A percentile compares a stretch with the other conserved stretches of the same genome.
Conservation (phyloP, 2,113 vertebrate genomes). For the Mesitornis unicolor region DNA sequence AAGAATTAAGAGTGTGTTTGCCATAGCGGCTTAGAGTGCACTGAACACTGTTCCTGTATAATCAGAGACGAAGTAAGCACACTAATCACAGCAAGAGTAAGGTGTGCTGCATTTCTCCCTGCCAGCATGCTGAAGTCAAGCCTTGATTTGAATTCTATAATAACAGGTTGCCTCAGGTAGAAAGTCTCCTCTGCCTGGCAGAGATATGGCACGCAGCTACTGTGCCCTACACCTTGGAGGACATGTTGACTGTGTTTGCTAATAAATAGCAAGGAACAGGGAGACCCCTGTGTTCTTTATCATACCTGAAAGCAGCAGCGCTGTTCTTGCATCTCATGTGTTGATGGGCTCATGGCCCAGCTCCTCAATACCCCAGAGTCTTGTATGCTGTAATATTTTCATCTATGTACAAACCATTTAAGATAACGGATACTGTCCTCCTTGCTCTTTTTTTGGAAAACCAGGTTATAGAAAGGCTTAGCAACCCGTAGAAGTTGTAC, state of each 20-base stretch:
- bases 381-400: neutral
- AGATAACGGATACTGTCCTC: neutral
- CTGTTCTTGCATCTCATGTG: neutral
- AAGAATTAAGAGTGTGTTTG: neutral
- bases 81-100: neutral
- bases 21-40: neutral
- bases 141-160: neutral
- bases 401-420: neutral
- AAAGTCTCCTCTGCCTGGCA: neutral
- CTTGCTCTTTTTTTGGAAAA: neutral
- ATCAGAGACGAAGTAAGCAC: neutral
- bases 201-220: neutral
- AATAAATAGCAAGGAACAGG: neutral
- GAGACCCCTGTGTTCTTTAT: fast-evolving
- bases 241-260: neutral
- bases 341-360: fast-evolving
- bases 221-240: neutral
- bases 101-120: neutral
- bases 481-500: neutral
- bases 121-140: neutral
- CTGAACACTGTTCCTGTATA: neutral
- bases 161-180: neutral
- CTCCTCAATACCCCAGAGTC: neutral
- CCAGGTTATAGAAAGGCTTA: neutral
- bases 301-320: neutral